Base-by-base conservation (phyloP, 2,888 invertebrate species). In the Drosophila histrio region DNA sequence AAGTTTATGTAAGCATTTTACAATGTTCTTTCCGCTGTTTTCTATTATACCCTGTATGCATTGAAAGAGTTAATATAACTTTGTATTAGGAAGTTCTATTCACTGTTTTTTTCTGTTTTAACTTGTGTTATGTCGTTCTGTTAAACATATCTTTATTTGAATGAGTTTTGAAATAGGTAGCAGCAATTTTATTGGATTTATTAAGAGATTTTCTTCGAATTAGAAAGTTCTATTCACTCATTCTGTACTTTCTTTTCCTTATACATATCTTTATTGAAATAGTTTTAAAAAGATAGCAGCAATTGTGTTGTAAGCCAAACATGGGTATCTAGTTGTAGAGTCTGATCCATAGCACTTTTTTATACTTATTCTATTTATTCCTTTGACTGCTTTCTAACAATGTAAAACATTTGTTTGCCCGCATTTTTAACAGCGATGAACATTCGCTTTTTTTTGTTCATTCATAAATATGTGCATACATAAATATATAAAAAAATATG, bases 351-450 rank as follows among this genome's bases (percentile, higher is more conserved):
- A 7, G 11, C 22, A 13, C 21, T 28, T 21, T 13, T 1, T 28
- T 21, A 9, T 1, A n/a, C 26, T 22, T 28, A 13, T 52, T 19
- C 50, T 38, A 28, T 30, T 13, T 32, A 36, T 21, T 36, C 47
- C 43, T 54, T 58, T 38, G 44, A 57, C 74, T 58, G 39, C 79
- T 59, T 68, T 61, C 30, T 36, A 83, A 71, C 82, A 86, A 88
- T 79, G 88, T 76, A 60, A 81, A 88, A 73, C 87, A 87, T 84
- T 88, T 84, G 87, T 81, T 87, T 87, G 79, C 38, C 56, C 87
- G 71, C 71, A 72, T 69, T 73, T 77, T 70, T 22, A 62, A 36
- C 80, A 39, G 64, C 76, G 71, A 64, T 79, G 58, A 79, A 57
- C 79, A 77, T 70, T 71, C 59, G 68, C 75, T 80, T 77, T 70